Conservation (phyloP, 2,888 invertebrate species). For the Byasa hedistus region DNA sequence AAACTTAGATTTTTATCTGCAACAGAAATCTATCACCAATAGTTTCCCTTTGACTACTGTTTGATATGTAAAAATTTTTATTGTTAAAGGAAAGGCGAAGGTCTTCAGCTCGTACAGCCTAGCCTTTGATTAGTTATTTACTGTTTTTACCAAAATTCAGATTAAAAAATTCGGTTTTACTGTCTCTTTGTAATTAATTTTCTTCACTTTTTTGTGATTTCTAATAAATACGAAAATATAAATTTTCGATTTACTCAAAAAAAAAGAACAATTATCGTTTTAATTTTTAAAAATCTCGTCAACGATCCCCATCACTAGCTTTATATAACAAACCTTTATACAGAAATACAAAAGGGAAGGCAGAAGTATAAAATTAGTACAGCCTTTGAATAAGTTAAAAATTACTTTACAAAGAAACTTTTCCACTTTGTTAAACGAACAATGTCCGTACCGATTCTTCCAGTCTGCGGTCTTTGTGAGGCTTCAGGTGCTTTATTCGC, state of each 20-base stretch:
- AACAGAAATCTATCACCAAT: too few species aligned
- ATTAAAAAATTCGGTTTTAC: too few species aligned
- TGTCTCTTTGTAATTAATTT: too few species aligned
- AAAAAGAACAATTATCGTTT: too few species aligned
- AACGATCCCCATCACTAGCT: slow-evolving; percentile 13
- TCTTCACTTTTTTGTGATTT: too few species aligned
- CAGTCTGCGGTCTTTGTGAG: slow-evolving; percentile 3
- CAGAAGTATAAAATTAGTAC: slow-evolving; percentile 2
- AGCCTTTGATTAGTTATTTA: neutral
- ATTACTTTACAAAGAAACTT: neutral
- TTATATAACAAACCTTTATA: slow-evolving; percentile 17
- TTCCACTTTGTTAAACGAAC: neutral
- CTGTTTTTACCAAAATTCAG: too few species aligned
- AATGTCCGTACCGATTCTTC: neutral
- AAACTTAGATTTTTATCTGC: too few species aligned
- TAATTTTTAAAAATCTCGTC: neutral
- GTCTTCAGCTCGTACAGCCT: neutral
- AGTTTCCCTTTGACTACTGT: neutral
- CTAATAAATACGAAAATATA: too few species aligned
- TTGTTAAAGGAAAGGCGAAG: neutral
- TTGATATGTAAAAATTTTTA: neutral
- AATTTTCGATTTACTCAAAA: too few species aligned
- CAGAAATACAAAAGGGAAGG: slow-evolving; percentile 11
- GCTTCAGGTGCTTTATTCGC: slow-evolving; percentile 6
- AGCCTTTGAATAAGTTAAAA: neutral